Percentiles rank a stretch among this genome's conserved stretches.
Evolutionary conservation across 2,888 invertebrate species (phyloP).

Genomic region (Macropis europaea): DNA sequence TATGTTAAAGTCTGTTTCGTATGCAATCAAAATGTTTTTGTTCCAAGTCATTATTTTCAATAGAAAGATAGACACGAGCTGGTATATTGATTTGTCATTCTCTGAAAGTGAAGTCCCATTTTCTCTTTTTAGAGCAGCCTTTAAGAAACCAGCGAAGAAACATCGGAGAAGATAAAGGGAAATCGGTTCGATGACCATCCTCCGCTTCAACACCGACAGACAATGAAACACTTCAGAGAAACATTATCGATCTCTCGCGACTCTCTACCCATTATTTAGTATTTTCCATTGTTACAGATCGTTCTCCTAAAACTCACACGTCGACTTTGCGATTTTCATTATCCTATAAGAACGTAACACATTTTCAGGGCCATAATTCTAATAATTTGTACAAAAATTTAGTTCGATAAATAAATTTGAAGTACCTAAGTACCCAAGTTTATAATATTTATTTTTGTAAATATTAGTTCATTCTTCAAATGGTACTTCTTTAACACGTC

Average conservation of each 20-base stretch:
- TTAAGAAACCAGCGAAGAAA: slow-evolving; percentile 1
- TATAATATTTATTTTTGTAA: too few species aligned
- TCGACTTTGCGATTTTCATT: neutral
- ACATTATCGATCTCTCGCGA: slow-evolving; percentile 44
- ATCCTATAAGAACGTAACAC: neutral
- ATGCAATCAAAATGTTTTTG: too few species aligned
- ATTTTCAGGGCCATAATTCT: too few species aligned
- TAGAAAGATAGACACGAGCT: too few species aligned
- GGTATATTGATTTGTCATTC: slow-evolving; percentile 16
- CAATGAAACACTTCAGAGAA: slow-evolving; percentile 46
- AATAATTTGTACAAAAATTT: neutral
- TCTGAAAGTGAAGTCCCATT: slow-evolving; percentile 11
- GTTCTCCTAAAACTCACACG: slow-evolving; percentile 12
- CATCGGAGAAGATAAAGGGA: slow-evolving; percentile 15
- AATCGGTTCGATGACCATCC: slow-evolving; percentile 34
- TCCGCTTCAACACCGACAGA: slow-evolving; percentile 20
- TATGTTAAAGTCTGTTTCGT: too few species aligned
- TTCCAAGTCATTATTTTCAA: too few species aligned
- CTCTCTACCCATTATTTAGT: neutral
- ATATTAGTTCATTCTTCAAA: too few species aligned
- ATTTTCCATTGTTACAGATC: slow-evolving; percentile 10
- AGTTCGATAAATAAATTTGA: neutral
- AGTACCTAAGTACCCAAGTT: too few species aligned
- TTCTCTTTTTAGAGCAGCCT: neutral
- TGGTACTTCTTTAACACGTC: too few species aligned